Conservation (phyloP, 1,140 invertebrate species). For the Antheraea pernyi region DNA sequence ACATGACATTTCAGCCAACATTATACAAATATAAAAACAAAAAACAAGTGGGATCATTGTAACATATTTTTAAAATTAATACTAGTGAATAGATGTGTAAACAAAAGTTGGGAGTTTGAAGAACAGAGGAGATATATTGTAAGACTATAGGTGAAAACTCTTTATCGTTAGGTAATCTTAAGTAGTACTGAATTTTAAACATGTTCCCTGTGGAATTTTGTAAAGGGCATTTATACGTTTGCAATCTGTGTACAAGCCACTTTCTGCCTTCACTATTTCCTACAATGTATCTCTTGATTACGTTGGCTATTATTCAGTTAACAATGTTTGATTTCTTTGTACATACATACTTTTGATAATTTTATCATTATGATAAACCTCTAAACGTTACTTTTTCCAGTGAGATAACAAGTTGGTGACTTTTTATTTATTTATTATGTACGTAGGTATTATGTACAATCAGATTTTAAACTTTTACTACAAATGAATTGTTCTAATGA, state of each 20-base stretch:
- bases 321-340: slow-evolving; percentile 51
- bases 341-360: slow-evolving; percentile 37
- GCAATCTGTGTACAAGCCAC: slow-evolving; percentile 46
- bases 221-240: slow-evolving; percentile 70
- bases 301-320: slow-evolving; percentile 46
- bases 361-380: neutral
- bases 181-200: slow-evolving; percentile 54
- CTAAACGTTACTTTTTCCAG: too few species aligned
- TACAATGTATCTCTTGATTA: slow-evolving; percentile 54
- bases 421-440: too few species aligned
- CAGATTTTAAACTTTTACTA: too few species aligned
- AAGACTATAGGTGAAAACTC: slow-evolving; percentile 60
- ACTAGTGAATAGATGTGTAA: slow-evolving; percentile 70
- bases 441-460: too few species aligned
- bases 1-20: slow-evolving; percentile 35
- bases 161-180: slow-evolving; percentile 65
- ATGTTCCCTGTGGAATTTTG: slow-evolving; percentile 47
- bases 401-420: too few species aligned
- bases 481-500: too few species aligned
- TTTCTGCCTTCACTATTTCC: slow-evolving; percentile 45
- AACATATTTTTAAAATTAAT: slow-evolving; percentile 77
- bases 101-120: slow-evolving; percentile 50
- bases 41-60: slow-evolving; percentile 76
- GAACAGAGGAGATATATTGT: slow-evolving; percentile 66
- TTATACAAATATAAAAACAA: slow-evolving; percentile 54